Percentiles rank a stretch among this genome's conserved stretches.
Conservation (phyloP, 2,888 invertebrate genomes). For the Meteorus colon region DNA sequence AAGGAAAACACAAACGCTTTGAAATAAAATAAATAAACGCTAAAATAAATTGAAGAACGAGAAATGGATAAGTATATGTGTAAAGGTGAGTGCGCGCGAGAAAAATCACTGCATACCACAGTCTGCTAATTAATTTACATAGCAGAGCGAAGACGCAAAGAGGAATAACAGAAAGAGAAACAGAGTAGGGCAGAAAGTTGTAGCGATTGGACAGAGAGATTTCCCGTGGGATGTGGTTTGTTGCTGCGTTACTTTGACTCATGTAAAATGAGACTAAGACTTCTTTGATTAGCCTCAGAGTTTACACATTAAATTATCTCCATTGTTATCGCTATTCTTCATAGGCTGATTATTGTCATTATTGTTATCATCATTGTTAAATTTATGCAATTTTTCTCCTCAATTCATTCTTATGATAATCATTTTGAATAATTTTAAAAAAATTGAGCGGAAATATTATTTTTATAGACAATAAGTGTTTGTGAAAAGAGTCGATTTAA, state of each 20-base stretch:
- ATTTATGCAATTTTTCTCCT: too few relatives aligned
- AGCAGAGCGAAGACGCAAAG: slow-evolving; percentile 50
- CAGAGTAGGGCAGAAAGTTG: slow-evolving; percentile 35
- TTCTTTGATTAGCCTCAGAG: too few relatives aligned
- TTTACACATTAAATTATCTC: neutral
- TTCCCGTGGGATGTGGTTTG: slow-evolving; percentile 22
- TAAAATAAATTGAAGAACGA: slow-evolving; percentile 12
- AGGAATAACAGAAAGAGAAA: neutral
- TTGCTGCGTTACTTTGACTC: neutral
- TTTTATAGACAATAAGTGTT: too few relatives aligned
- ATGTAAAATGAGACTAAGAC: too few relatives aligned
- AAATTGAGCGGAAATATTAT: too few relatives aligned
- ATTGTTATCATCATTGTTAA: neutral
- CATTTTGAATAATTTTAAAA: too few relatives aligned
- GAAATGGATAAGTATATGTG: slow-evolving; percentile 6
- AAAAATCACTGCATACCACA: slow-evolving; percentile 64
- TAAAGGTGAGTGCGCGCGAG: slow-evolving; percentile 19
- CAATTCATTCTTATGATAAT: too few relatives aligned
- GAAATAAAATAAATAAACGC: neutral
- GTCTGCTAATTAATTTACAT: slow-evolving; percentile 69
- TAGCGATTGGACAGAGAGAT: slow-evolving; percentile 39
- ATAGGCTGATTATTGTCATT: neutral
- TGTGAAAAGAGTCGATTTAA: too few relatives aligned
- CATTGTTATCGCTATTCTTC: neutral
- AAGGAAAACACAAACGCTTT: neutral